Conservation (phyloP, 1,140 invertebrate genomes). For the Drosophila persimilis region DNA sequence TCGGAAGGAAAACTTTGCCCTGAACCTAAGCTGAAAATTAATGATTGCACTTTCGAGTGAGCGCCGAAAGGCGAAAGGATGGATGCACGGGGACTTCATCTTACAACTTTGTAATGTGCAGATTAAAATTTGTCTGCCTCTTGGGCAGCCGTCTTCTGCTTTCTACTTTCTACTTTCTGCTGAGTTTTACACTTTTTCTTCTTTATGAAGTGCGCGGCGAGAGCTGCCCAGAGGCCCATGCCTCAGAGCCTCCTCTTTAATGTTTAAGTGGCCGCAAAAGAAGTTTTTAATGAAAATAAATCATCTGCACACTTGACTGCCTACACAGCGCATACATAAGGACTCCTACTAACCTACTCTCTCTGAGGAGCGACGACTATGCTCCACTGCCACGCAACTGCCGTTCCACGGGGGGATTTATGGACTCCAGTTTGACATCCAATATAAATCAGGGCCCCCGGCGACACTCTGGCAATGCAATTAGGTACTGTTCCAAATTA, state of each 20-base stretch:
- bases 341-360: background rate
- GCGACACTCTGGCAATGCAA: conserved; percentile 30
- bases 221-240: conserved; percentile 42
- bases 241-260: conserved; percentile 28
- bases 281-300: conserved; percentile 76
- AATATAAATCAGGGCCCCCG: conserved; percentile 43
- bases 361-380: conserved; percentile 21
- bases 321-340: conserved; percentile 24
- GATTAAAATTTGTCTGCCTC: conserved; percentile 65
- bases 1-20: conserved; percentile 19
- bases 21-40: conserved; percentile 69
- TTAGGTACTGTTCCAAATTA: conserved; percentile 37
- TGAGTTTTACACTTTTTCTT: conserved; percentile 38
- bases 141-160: conserved; percentile 12
- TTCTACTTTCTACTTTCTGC: conserved; percentile 21
- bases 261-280: conserved; percentile 58
- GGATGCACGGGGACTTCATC: conserved; percentile 47
- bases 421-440: conserved; percentile 58
- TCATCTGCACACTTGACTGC: conserved; percentile 66
- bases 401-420: conserved; percentile 51
- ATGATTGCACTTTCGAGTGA: conserved; percentile 65
- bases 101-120: conserved; percentile 69
- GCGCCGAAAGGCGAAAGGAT: conserved; percentile 21
- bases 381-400: conserved; percentile 43
- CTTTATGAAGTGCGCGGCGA: conserved; percentile 38